These are phyloP conservation scores for Chymomyza procnemis DNA, from an alignment of 2,888 invertebrate species.

Conservation along the genomic window DNA sequence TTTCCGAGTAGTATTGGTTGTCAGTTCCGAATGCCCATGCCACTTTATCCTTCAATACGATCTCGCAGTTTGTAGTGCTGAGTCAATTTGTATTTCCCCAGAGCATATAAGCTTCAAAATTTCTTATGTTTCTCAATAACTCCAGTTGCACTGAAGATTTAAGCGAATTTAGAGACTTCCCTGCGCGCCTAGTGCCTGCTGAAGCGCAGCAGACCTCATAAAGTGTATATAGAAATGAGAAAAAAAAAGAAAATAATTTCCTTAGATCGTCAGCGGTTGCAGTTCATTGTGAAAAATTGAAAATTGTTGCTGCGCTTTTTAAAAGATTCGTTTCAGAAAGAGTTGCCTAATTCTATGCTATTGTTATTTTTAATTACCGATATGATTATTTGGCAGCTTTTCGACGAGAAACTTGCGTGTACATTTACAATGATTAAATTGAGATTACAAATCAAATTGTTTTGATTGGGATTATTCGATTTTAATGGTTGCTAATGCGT, in stretches of 20 bases:
- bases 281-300: constrained; percentile 20
- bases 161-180: too few species aligned
- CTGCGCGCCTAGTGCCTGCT: too few species aligned
- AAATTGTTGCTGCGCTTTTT: constrained; percentile 21
- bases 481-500: constrained; percentile 62
- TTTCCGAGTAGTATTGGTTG: too few species aligned
- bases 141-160: too few species aligned
- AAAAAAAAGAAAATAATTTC: neutral
- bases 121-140: too few species aligned
- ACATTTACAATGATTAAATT: neutral
- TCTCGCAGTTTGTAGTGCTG: too few species aligned
- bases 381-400: neutral
- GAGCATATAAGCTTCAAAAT: too few species aligned
- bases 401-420: neutral
- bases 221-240: neutral
- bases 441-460: neutral
- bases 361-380: neutral
- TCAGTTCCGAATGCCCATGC: too few species aligned
- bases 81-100: too few species aligned
- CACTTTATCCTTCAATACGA: too few species aligned
- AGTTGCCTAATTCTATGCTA: neutral
- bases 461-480: neutral
- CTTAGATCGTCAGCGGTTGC: neutral
- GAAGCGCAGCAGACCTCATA: too few species aligned
- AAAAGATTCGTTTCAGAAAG: neutral